phyloP scores from a whole-genome alignment of 1,140 invertebrate genomes.

The Aphelenchoides besseyi region DNA sequence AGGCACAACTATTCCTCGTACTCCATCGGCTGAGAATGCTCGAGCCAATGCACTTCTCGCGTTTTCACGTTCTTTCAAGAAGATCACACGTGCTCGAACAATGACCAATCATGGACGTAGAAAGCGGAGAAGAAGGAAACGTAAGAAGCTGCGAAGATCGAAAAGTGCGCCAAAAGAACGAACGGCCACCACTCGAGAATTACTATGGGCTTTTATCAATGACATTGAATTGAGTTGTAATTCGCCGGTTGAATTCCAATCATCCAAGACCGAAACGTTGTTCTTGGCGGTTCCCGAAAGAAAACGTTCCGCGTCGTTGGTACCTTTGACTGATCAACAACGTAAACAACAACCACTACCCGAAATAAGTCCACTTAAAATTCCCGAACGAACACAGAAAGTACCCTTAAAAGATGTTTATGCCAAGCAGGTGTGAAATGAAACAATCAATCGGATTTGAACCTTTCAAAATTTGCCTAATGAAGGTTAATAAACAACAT shows the following conservation, averaged over 20 bases:
- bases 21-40: slow-evolving; percentile 11
- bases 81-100: slow-evolving; percentile 49
- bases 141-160: slow-evolving; percentile 17
- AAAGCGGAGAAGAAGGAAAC: slow-evolving; percentile 24
- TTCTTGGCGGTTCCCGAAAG: slow-evolving; percentile 10
- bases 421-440: slow-evolving; percentile 13
- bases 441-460: background rate
- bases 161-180: background rate
- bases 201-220: slow-evolving; percentile 35
- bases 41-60: slow-evolving; percentile 45
- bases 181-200: slow-evolving; percentile 7
- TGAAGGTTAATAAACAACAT: background rate
- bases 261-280: background rate
- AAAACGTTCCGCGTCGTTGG: slow-evolving; percentile 33
- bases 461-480: background rate
- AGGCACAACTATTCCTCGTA: background rate
- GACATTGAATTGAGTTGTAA: slow-evolving; percentile 20
- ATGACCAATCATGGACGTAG: slow-evolving; percentile 26
- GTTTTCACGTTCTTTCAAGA: slow-evolving; percentile 60
- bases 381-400: slow-evolving; percentile 24
- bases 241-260: slow-evolving; percentile 15
- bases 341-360: slow-evolving; percentile 5
- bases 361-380: slow-evolving; percentile 15
- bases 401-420: slow-evolving; percentile 24
- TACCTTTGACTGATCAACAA: slow-evolving; percentile 30